Evolutionary conservation across 1,140 invertebrate genomes (phyloP).

Genomic region (Drosophila trapezifrons): DNA sequence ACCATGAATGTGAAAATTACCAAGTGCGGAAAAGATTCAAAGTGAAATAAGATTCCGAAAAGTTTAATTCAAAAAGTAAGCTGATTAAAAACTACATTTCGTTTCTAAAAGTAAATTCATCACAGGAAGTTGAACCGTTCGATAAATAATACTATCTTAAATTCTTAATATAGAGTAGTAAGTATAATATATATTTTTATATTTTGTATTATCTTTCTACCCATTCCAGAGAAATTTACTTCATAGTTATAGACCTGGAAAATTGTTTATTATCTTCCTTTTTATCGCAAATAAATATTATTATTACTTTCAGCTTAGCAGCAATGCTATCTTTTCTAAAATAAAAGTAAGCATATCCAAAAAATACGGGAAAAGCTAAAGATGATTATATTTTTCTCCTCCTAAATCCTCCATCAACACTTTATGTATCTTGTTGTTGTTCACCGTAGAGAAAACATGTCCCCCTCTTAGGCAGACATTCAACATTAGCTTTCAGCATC

Average conservation of each 20-base stretch:
- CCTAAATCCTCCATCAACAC: constrained; percentile 4
- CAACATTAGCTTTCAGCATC: constrained; percentile 37
- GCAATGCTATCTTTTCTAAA: not conserved
- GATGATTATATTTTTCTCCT: constrained; percentile 1
- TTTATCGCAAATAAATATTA: not conserved
- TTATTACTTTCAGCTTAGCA: not conserved
- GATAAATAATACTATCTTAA: not conserved
- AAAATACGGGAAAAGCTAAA: not conserved
- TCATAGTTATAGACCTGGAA: too few relatives aligned
- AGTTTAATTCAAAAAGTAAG: constrained; percentile 1
- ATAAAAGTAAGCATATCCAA: constrained; percentile 3
- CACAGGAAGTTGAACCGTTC: not conserved
- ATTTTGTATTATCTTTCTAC: too few relatives aligned
- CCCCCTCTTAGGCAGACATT: constrained; percentile 32
- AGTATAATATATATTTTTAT: too few relatives aligned
- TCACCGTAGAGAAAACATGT: constrained; percentile 14
- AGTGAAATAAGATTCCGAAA: not conserved
- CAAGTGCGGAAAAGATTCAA: not conserved
- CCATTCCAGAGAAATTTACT: too few relatives aligned
- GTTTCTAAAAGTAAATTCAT: not conserved
- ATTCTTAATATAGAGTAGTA: not conserved
- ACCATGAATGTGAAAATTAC: constrained; percentile 12
- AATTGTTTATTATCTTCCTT: too few relatives aligned
- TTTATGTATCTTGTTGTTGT: constrained; percentile 8
- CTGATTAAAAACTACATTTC: not conserved